Conservation (phyloP, 1,140 invertebrate species). For the Drosophila albomicans region DNA sequence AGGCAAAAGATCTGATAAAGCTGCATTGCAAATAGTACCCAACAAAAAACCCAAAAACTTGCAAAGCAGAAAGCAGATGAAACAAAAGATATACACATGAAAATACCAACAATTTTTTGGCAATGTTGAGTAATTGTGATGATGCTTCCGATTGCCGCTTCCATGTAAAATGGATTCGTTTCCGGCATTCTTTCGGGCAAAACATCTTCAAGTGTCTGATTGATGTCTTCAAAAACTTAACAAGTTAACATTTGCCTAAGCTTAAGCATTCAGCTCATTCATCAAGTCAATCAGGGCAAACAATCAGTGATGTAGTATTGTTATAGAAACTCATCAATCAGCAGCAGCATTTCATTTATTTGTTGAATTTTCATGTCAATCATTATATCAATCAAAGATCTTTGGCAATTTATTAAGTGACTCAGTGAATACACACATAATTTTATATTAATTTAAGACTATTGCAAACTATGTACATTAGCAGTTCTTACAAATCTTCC, state of each 20-base stretch:
- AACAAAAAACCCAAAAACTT: neutral
- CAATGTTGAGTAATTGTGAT: constrained; percentile 44
- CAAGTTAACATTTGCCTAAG: neutral
- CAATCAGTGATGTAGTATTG: neutral
- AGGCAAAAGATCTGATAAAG: constrained; percentile 47
- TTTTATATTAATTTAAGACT: no score
- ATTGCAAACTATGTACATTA: no score
- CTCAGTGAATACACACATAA: no score
- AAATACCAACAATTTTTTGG: constrained; percentile 26
- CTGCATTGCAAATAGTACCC: constrained; percentile 25
- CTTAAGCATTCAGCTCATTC: neutral
- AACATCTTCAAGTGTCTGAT: constrained; percentile 13
- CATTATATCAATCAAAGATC: no score
- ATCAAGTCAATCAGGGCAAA: constrained; percentile 2
- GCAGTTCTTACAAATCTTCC: no score
- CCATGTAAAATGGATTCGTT: constrained; percentile 32
- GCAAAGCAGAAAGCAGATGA: neutral
- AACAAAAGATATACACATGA: constrained; percentile 25
- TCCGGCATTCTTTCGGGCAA: constrained; percentile 36
- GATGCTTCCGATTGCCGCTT: constrained; percentile 24
- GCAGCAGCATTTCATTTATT: neutral
- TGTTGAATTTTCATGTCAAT: no score
- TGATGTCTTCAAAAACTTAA: neutral
- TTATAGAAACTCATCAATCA: neutral
- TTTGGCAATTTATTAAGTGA: no score